phyloP scores from a whole-genome alignment of 2,888 invertebrate species.

The Lumbricus terrestris region DNA sequence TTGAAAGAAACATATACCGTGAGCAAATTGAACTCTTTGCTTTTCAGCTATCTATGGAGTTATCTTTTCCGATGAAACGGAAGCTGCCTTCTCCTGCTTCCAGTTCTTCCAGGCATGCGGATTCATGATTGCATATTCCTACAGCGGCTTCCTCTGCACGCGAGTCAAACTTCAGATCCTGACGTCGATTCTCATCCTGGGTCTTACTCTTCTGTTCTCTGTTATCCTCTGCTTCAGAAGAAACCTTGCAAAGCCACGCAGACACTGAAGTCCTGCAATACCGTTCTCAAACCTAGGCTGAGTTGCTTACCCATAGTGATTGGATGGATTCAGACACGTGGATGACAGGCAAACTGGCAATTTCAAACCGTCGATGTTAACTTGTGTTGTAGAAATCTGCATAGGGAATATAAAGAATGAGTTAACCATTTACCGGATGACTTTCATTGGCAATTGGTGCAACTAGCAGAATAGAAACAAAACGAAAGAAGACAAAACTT shows the following conservation, averaged over 20 bases:
- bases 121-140: slow-evolving; percentile 79
- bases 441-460: no score
- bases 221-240: background rate
- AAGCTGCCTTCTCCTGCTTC: slow-evolving; percentile 88
- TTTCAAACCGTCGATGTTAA: no score
- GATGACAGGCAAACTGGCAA: no score
- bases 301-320: no score
- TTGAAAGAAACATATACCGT: background rate
- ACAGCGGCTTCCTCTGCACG: slow-evolving; percentile 76
- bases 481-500: no score
- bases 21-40: background rate
- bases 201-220: background rate
- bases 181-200: background rate
- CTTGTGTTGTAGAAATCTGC: no score
- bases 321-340: no score
- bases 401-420: no score
- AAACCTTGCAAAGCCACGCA: background rate
- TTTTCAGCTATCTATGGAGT: slow-evolving; percentile 70
- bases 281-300: no score
- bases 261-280: background rate
- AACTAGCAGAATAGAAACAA: no score
- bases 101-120: slow-evolving; percentile 87
- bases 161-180: slow-evolving; percentile 66
- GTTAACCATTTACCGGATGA: no score
- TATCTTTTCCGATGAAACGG: slow-evolving; percentile 77